phyloP scores from a whole-genome alignment of 30 jellyfish, hydroid and myxozoan genomes.

The Catostylus mosaicus region DNA sequence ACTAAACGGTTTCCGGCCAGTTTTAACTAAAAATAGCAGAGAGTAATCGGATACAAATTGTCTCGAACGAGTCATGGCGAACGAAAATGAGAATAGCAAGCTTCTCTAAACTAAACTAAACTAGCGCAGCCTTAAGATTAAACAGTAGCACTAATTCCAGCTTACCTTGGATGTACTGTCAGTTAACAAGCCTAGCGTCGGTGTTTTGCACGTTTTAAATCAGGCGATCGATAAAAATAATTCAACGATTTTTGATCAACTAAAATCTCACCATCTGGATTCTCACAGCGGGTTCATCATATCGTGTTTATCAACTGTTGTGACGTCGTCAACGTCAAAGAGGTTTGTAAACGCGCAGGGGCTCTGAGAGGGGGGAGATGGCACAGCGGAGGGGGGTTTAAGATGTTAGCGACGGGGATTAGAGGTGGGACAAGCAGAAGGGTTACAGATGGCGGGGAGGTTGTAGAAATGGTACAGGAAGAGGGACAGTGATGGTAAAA shows the following conservation, averaged over 20 bases:
- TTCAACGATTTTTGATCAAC: slow-evolving; percentile 5
- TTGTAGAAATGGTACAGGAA: too few relatives aligned
- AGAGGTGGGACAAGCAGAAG: too few relatives aligned
- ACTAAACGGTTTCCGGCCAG: background rate
- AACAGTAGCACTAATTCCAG: too few relatives aligned
- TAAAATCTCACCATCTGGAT: slow-evolving; percentile 14
- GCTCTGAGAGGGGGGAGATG: too few relatives aligned
- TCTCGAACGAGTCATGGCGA: too few relatives aligned
- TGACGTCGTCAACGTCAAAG: slow-evolving; percentile 9
- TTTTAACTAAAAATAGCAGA: background rate
- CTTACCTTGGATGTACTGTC: slow-evolving; percentile 4
- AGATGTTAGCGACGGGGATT: too few relatives aligned
- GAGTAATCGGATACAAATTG: background rate
- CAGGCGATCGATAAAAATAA: background rate
- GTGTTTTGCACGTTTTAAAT: background rate
- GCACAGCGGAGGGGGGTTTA: too few relatives aligned
- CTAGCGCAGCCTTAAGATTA: too few relatives aligned
- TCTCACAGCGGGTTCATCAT: slow-evolving; percentile 4
- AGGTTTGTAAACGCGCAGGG: background rate
- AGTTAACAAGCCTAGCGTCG: background rate
- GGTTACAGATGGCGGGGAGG: too few relatives aligned
- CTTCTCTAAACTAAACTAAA: too few relatives aligned
- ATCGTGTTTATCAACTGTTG: background rate
- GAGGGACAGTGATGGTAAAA: too few relatives aligned
- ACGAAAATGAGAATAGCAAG: too few relatives aligned